Conservation (phyloP, 2,888 invertebrate species). For the Zele albiditarsus region DNA sequence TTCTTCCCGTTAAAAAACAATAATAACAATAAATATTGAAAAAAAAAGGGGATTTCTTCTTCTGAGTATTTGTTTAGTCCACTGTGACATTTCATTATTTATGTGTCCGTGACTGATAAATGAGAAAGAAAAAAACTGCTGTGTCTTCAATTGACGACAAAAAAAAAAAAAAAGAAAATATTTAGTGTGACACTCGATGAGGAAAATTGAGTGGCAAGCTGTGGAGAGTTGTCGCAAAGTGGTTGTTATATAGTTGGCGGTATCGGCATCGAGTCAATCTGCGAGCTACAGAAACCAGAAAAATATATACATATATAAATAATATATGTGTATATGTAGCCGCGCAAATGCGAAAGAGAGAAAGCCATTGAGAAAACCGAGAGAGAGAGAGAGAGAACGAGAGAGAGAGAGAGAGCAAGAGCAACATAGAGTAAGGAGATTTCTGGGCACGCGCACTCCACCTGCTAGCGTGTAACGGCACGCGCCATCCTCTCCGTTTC, state of each 20-base stretch:
- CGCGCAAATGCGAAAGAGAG: not conserved
- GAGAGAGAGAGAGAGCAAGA: slow-evolving; percentile 41
- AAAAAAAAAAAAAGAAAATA: slow-evolving; percentile 34
- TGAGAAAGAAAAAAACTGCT: slow-evolving; percentile 35
- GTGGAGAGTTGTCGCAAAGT: slow-evolving; percentile 45
- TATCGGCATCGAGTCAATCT: slow-evolving; percentile 33
- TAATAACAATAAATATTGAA: not conserved
- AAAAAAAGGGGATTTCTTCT: not conserved
- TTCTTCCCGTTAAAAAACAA: not conserved
- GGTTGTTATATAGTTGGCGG: slow-evolving; percentile 23
- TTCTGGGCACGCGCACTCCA: slow-evolving; percentile 72
- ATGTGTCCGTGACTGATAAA: not conserved
- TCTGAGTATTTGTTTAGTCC: not conserved
- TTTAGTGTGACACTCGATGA: slow-evolving; percentile 56
- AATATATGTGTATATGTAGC: slow-evolving; percentile 9
- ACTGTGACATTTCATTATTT: not conserved
- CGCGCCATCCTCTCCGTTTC: slow-evolving; percentile 65
- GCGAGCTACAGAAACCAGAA: slow-evolving; percentile 36
- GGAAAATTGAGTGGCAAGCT: slow-evolving; percentile 60
- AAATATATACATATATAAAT: slow-evolving; percentile 32
- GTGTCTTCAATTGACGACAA: slow-evolving; percentile 3
- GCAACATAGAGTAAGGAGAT: slow-evolving; percentile 52
- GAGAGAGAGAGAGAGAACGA: slow-evolving; percentile 45
- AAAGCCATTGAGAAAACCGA: slow-evolving; percentile 30
- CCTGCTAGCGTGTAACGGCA: slow-evolving; percentile 71